Base-by-base conservation (phyloP, 2,113 vertebrate species). In the Shinisaurus crocodilurus region DNA sequence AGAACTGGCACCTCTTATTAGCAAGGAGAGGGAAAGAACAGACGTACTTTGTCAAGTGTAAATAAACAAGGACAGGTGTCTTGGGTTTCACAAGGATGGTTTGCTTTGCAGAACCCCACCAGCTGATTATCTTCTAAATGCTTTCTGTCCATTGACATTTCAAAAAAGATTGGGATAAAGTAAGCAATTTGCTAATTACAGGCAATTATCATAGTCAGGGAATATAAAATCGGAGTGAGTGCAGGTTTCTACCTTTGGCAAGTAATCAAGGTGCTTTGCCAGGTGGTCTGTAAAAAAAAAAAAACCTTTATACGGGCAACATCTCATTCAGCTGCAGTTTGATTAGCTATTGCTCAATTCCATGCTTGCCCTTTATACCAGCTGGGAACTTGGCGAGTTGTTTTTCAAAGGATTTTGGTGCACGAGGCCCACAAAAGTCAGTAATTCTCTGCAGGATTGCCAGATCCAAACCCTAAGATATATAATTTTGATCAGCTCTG, bases 41-140 rank as follows among this genome's bases (percentile, higher is more conserved):
- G 72, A 3, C n/a, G 67, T 34, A 74, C 65, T 80, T 75, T 76
- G 81, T 72, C 90, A 91, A 74, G 40, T 43, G 63, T 79, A 50
- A 92, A 79, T 80, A 89, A 90, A 88, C 69, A 88, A 82, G 81
- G 81, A 57, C 87, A 88, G 89, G 60, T 85, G 69, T 82, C 87
- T 50, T 48, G 37, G 69, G 84, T 27, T 87, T 82, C 79, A 54
- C 3, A 54, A 84, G 85, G 16, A 79, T 60, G 7, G 20, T 32
- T 83, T 82, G 29, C 40, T 77, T 81, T 2, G 40, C 72, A n/a
- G n/a, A n/a, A n/a, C n/a, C n/a, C n/a, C 34, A 34, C 13, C 76
- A 90, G 15, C n/a, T 54, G 86, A 80, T 8, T 8, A 0, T 6
- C 50, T 50, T 91, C 45, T 82, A 75, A 82, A 54, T 20, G n/a